These are phyloP conservation scores for Hybos culiciformis DNA, from an alignment of 2,888 invertebrate species.

Conservation along the genomic window DNA sequence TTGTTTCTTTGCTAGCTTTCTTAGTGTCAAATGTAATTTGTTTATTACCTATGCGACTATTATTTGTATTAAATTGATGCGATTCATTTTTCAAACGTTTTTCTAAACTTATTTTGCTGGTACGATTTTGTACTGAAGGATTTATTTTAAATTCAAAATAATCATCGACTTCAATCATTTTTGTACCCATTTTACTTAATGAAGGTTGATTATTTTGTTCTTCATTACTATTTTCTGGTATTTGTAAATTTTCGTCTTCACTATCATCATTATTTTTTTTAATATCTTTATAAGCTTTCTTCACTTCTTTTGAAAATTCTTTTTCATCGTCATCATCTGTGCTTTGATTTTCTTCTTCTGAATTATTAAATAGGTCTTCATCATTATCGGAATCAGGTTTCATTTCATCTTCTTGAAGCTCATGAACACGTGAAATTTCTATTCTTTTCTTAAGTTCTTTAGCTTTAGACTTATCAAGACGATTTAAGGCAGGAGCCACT, in stretches of 20 bases:
- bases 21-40: conserved; percentile 65
- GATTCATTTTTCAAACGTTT: conserved; percentile 53
- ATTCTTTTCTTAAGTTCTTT: conserved; percentile 46
- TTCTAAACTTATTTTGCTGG: conserved; percentile 40
- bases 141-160: conserved; percentile 47
- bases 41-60: conserved; percentile 53
- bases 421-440: conserved; percentile 40
- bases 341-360: conserved; percentile 30
- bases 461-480: conserved; percentile 55
- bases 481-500: conserved; percentile 76
- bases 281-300: conserved; percentile 46
- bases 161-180: conserved; percentile 47
- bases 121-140: conserved; percentile 16
- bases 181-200: conserved; percentile 32
- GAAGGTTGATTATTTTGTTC: conserved; percentile 18
- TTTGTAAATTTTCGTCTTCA: conserved; percentile 22
- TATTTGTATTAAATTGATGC: conserved; percentile 24
- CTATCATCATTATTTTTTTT: conserved; percentile 30
- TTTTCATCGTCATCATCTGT: conserved; percentile 60
- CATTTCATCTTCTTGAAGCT: conserved; percentile 33
- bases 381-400: conserved; percentile 33
- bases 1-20: conserved; percentile 41
- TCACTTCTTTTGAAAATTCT: conserved; percentile 66
- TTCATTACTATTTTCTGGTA: conserved; percentile 27
- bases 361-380: conserved; percentile 32